Percentiles rank a stretch among this genome's conserved stretches.
phyloP scores from a whole-genome alignment of 2,113 vertebrate genomes.

The Casuarius casuarius region DNA sequence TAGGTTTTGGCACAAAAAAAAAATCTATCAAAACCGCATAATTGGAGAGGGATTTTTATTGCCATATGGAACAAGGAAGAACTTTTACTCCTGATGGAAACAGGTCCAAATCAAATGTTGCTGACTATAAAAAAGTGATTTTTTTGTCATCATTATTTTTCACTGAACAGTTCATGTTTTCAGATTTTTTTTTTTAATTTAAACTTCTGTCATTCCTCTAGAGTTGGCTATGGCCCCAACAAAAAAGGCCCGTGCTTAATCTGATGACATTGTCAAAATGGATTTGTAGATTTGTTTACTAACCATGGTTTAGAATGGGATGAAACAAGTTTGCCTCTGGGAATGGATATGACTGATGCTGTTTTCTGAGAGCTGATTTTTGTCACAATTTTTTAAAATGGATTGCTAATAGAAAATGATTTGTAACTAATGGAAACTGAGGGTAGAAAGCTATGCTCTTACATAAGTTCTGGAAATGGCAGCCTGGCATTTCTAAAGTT shows the following conservation, averaged over 20 bases:
- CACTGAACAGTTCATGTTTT: background rate
- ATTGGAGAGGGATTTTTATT: background rate
- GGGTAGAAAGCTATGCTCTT: background rate
- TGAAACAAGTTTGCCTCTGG: constrained; percentile 23
- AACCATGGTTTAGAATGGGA: background rate
- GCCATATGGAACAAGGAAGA: background rate
- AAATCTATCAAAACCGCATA: background rate
- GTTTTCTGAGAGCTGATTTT: background rate
- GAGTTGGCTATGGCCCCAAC: background rate
- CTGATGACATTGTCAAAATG: constrained; percentile 4
- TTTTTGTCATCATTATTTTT: background rate
- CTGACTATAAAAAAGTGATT: background rate
- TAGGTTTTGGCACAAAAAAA: background rate
- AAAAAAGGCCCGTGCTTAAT: background rate
- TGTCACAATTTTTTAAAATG: background rate
- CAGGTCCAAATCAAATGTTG: background rate
- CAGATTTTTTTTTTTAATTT: background rate
- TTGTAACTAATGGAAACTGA: background rate
- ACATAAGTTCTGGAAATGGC: background rate
- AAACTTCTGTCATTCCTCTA: background rate
- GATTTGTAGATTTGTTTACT: constrained; percentile 61
- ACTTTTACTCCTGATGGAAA: background rate
- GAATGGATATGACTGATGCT: background rate
- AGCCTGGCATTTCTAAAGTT: constrained; percentile 36
- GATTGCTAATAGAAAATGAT: background rate